Evolutionary conservation across 2,888 invertebrate species (phyloP).

Genomic region (Conistra vaccinii): DNA sequence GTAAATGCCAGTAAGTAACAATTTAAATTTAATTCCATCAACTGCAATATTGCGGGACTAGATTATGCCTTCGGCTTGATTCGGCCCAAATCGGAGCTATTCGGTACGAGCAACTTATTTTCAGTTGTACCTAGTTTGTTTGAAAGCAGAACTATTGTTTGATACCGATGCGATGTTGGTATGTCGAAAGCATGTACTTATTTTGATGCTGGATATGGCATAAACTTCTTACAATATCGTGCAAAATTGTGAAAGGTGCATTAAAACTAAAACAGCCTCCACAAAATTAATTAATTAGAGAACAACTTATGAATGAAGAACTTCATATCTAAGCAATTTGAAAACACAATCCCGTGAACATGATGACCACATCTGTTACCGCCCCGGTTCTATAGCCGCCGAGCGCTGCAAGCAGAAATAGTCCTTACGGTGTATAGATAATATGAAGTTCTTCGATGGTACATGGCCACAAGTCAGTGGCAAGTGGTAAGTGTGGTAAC

Average conservation of each 20-base stretch:
- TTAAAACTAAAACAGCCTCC: not conserved
- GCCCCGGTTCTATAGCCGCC: too few relatives aligned
- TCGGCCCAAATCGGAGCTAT: constrained; percentile 32
- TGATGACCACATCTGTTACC: too few relatives aligned
- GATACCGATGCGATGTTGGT: not conserved
- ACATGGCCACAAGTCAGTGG: too few relatives aligned
- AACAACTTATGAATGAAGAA: not conserved
- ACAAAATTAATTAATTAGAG: too few relatives aligned
- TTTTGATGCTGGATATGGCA: not conserved
- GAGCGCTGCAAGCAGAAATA: too few relatives aligned
- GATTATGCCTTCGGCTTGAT: constrained; percentile 57
- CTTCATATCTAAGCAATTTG: too few relatives aligned
- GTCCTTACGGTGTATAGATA: too few relatives aligned
- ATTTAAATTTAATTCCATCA: constrained; percentile 64
- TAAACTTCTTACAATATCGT: not conserved
- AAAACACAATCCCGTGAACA: too few relatives aligned
- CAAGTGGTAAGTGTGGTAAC: too few relatives aligned
- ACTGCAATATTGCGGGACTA: constrained; percentile 61
- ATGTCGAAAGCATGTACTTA: not conserved
- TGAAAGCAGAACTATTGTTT: constrained; percentile 25
- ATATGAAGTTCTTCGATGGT: too few relatives aligned
- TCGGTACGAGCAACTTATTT: constrained; percentile 44
- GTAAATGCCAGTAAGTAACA: constrained; percentile 59
- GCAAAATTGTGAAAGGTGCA: not conserved
- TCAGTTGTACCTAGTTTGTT: constrained; percentile 30